Conservation (phyloP, 2,888 invertebrate species). For the Pseudococcus viburni region DNA sequence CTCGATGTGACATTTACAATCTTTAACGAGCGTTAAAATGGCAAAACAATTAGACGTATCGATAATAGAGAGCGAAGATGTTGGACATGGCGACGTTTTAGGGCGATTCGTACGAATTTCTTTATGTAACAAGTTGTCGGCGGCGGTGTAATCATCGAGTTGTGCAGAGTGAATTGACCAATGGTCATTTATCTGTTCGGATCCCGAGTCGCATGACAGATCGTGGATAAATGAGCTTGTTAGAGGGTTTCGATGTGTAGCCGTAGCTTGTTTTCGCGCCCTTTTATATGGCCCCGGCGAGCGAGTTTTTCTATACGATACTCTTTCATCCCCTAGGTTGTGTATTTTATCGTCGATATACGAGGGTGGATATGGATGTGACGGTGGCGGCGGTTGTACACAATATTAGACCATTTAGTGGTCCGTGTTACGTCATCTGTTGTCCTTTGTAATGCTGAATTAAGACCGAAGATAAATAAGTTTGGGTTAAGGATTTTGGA, state of each 20-base stretch:
- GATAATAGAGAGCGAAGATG: conserved; percentile 55
- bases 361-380: conserved; percentile 33
- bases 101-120: not conserved
- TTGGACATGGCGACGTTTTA: not conserved
- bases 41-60: conserved; percentile 62
- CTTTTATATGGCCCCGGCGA: not conserved
- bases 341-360: not conserved
- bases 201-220: conserved; percentile 45
- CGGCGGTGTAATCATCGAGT: conserved; percentile 59
- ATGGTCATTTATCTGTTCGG: conserved; percentile 64
- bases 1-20: conserved; percentile 20
- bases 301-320: not conserved
- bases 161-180: conserved; percentile 62
- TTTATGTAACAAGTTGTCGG: conserved; percentile 58
- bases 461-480: conserved; percentile 5
- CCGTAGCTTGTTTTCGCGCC: conserved; percentile 62
- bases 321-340: conserved; percentile 15
- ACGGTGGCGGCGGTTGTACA: conserved; percentile 24
- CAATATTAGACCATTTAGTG: conserved; percentile 63
- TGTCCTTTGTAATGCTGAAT: conserved; percentile 28
- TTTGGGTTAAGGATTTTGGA: not conserved
- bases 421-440: conserved; percentile 57
- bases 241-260: conserved; percentile 57
- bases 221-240: conserved; percentile 62
- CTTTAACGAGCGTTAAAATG: conserved; percentile 58